A percentile compares a stretch with the other conserved stretches of the same genome.
phyloP scores from a whole-genome alignment of 2,113 vertebrate species.

The Polyodon spathula region DNA sequence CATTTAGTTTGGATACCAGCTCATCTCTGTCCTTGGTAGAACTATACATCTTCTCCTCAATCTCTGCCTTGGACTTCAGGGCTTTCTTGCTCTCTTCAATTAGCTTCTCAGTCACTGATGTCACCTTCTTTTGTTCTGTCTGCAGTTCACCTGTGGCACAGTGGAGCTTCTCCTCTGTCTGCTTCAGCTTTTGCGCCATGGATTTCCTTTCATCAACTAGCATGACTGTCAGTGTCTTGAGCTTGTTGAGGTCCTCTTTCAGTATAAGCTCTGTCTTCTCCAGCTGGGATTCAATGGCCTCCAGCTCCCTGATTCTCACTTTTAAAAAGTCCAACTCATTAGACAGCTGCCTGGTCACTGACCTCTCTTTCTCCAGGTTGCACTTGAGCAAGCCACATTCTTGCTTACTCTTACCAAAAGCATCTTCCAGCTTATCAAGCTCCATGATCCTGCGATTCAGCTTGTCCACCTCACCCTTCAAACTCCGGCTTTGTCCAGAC shows the following conservation, averaged over 20 bases:
- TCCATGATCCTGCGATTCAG: conserved; percentile 86
- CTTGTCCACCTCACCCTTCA: conserved; percentile 84
- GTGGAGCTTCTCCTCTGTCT: conserved; percentile 87
- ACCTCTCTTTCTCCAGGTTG: conserved; percentile 84
- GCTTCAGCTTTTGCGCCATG: conserved; percentile 83
- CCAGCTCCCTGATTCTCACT: conserved; percentile 75
- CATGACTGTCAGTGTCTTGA: conserved; percentile 93
- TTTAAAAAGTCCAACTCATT: conserved; percentile 81
- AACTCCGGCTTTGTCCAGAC: conserved; percentile 66
- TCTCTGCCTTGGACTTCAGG: conserved; percentile 80
- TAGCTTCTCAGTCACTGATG: conserved; percentile 82
- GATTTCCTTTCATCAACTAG: conserved; percentile 88
- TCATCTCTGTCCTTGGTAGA: conserved; percentile 83
- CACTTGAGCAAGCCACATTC: conserved; percentile 81
- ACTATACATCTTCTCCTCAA: conserved; percentile 80
- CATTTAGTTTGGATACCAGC: conserved; percentile 71
- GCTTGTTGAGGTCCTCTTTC: conserved; percentile 88
- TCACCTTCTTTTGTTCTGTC: conserved; percentile 84
- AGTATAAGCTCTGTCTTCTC: conserved; percentile 79
- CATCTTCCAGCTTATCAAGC: conserved; percentile 87
- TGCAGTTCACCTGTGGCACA: conserved; percentile 78
- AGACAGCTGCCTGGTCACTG: conserved; percentile 72
- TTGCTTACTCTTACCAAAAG: conserved; percentile 86
- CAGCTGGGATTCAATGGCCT: conserved; percentile 72
- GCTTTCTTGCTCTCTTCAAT: conserved; percentile 92